A percentile compares a stretch with the other conserved stretches of the same genome.
These are phyloP conservation scores for Aproaerema taeniolella DNA, from an alignment of 2,888 invertebrate genomes.

Conservation along the genomic window DNA sequence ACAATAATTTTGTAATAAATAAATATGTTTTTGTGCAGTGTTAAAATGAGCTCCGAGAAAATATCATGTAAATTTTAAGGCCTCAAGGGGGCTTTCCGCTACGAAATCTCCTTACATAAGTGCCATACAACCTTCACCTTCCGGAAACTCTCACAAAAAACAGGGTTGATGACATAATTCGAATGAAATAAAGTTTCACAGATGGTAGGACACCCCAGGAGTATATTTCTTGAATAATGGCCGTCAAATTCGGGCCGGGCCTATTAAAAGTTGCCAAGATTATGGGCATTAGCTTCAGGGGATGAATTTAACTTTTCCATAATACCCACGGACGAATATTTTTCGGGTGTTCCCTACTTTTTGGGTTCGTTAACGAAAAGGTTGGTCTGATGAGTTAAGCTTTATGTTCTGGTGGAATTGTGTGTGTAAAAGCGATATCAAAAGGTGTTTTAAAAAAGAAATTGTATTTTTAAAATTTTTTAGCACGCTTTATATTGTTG, in stretches of 20 bases:
- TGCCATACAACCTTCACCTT: background rate
- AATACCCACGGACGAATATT: constrained; percentile 39
- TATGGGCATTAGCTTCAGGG: constrained; percentile 67
- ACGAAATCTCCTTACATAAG: background rate
- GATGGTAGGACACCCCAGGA: constrained; percentile 47
- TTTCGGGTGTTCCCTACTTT: constrained; percentile 17
- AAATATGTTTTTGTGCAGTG: too few species aligned
- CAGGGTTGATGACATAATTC: constrained; percentile 37
- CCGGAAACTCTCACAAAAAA: constrained; percentile 1
- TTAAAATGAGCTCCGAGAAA: too few species aligned
- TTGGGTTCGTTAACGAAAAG: constrained; percentile 23
- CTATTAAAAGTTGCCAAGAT: constrained; percentile 75
- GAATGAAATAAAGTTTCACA: constrained; percentile 54
- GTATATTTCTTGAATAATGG: constrained; percentile 69
- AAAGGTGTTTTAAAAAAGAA: too few species aligned
- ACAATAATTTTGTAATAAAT: too few species aligned
- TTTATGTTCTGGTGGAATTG: background rate
- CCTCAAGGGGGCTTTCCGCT: background rate
- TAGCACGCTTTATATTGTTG: too few species aligned
- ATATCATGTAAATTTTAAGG: constrained; percentile 17
- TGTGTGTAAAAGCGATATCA: too few species aligned
- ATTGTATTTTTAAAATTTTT: too few species aligned
- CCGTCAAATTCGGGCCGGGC: constrained; percentile 65
- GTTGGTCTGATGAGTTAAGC: background rate
- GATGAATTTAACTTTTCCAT: constrained; percentile 60